Base-by-base conservation (phyloP, 1,140 invertebrate genomes). In the Tribolium madens region DNA sequence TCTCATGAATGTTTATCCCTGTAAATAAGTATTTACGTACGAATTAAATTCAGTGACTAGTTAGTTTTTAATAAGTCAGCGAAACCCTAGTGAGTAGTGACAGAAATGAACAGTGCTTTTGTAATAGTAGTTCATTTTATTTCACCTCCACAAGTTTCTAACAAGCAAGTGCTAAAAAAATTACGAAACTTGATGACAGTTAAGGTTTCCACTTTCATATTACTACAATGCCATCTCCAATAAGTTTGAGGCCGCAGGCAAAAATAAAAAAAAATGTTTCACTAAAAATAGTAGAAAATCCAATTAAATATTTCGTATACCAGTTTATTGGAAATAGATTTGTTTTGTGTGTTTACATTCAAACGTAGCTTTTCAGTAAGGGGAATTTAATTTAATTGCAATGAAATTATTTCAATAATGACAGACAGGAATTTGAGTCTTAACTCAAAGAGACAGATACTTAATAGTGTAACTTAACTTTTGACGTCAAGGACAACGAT, bases 21-120 rank as follows among this genome's bases (percentile, higher is more conserved):
- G 17, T 57, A 57, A 57, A 57, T 18, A 57, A 57, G 21, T 57
- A 26, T 57, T 57, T 57, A 17, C 52, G 15, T 2, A 15, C 15
- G 48, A 14, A 18, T 21, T 42, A 42, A 42, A 42, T 42, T n/a
- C 0, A 57, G 52, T 21, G 52, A 26, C 52, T 57, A 17, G 3
- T n/a, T 14, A 21, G 10, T 57, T 57, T 57, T 57, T 21, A 17
- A 15, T 17, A 17, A 50, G 52, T 57, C 18, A 21, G n/a, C 7
- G 52, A 57, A 26, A 18, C 10, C 17, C 52, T 42, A 42, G n/a
- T 42, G n/a, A n/a, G 7, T 42, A n/a, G n/a, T n/a, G n/a, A n/a
- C n/a, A n/a, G n/a, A n/a, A n/a, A n/a, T n/a, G n/a, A n/a, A n/a
- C n/a, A n/a, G n/a, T 42, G 36, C 36, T 42, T 42, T 42, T 42